Base-by-base conservation (phyloP, 2,113 vertebrate genomes). In the Numida meleagris region DNA sequence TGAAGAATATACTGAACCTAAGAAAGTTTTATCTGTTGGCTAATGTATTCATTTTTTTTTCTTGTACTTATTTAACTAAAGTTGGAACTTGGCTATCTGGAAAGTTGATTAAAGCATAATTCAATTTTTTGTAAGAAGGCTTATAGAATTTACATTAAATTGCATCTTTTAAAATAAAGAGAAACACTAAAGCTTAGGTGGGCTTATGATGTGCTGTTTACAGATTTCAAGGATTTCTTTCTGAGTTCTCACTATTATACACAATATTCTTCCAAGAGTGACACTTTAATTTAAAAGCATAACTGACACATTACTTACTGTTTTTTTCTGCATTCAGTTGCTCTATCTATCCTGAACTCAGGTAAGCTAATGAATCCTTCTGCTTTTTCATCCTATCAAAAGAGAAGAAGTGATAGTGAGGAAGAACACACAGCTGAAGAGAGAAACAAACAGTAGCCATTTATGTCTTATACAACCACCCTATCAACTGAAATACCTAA, bases 311-410 rank as follows among this genome's bases (percentile, higher is more conserved):
- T 96, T 97, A 98, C 98, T 99, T 97, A 99, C 98, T 99, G 98
- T 98, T 99, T 98, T 98, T 97, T 97, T 96, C 98, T 97, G 98
- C 98, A 99, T 96, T 98, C 98, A 68, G 98, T 98, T 80, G 98
- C 99, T 96, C 98, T 97, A 86, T 98, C 98, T 98, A 99, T 99
- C 97, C 98, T 98, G 98, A 99, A 99, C 97, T 99, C 99, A 5
- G 98, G 98, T 79, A 99, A 98, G 94, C 98, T 98, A 95, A 99
- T 99, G 96, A 99, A 99, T 91, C 98, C 98, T 95, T 99, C 98
- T 61, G 98, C 98, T 93, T 99, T 99, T 97, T 98, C 98, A 94
- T 99, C 98, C 99, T 99, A 92, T 71, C 89, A 94, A 63, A 86
- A 87, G 45, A 89, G 61, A 16, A 21, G 46, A 76, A 82, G 81